phyloP scores from a whole-genome alignment of 2,888 invertebrate genomes.

The Eristalis intricaria region DNA sequence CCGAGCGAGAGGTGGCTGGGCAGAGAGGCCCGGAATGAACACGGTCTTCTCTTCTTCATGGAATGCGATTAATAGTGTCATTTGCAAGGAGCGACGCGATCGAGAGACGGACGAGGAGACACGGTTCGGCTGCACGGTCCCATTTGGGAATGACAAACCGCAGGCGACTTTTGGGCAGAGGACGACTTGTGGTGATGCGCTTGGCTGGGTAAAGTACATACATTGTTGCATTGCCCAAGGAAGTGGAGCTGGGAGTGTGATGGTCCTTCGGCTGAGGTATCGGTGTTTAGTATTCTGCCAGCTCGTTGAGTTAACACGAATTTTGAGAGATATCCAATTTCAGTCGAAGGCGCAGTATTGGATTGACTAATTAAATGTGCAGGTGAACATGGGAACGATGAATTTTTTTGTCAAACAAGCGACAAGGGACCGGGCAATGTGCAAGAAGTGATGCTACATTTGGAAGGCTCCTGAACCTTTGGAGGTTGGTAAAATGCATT shows the following conservation, averaged over 20 bases:
- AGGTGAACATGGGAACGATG: conserved; percentile 19
- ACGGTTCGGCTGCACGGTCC: neutral
- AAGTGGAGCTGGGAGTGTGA: neutral
- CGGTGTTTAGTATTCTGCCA: conserved; percentile 4
- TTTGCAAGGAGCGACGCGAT: conserved; percentile 60
- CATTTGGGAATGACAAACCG: conserved; percentile 35
- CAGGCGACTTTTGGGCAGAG: conserved; percentile 25
- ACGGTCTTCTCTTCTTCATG: neutral
- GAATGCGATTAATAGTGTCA: conserved; percentile 59
- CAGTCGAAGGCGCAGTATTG: neutral
- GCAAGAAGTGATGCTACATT: neutral
- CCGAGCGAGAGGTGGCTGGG: neutral
- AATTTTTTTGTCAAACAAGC: neutral
- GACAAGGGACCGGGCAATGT: neutral
- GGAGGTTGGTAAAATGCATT: neutral
- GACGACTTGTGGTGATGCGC: neutral
- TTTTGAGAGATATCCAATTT: conserved; percentile 28
- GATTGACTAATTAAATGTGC: neutral
- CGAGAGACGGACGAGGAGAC: conserved; percentile 32
- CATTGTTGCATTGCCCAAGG: neutral
- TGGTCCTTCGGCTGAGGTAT: neutral
- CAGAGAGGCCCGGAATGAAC: neutral
- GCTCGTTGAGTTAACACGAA: neutral
- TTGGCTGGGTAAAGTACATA: neutral
- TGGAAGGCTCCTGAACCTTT: neutral